phyloP scores from a whole-genome alignment of 2,797 vertebrate genomes.

The Acanthurus leucopareius region DNA sequence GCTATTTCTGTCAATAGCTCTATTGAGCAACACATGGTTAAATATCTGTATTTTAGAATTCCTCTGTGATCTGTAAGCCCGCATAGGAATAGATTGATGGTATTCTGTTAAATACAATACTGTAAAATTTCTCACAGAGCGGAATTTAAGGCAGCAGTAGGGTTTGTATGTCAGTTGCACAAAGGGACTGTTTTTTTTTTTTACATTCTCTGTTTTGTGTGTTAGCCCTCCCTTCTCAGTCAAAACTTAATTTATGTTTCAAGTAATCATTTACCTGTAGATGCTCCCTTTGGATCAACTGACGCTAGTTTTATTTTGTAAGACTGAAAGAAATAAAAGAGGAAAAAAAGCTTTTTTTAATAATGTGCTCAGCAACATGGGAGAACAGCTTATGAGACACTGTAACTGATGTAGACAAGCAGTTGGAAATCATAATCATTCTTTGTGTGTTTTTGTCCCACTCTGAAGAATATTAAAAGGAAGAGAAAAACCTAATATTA shows the following conservation, averaged over 20 bases:
- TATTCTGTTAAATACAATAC: background rate
- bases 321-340: background rate
- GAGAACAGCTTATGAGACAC: constrained; percentile 16
- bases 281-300: constrained; percentile 1
- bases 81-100: background rate
- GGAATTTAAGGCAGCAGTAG: background rate
- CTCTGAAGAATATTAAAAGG: constrained; percentile 19
- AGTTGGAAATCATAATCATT: background rate
- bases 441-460: constrained; percentile 17
- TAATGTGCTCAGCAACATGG: background rate
- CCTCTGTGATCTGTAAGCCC: background rate
- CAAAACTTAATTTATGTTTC: constrained; percentile 5
- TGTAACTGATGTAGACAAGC: constrained; percentile 13
- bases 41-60: background rate
- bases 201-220: background rate
- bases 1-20: background rate
- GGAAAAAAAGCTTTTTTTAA: constrained; percentile 3
- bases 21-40: background rate
- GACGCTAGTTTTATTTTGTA: constrained; percentile 2
- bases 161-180: background rate
- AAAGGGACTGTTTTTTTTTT: background rate
- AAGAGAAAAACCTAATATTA: constrained; percentile 16
- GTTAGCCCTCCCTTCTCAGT: background rate
- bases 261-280: constrained; percentile 5
- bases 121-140: background rate